Conservation (phyloP, 2,888 invertebrate species). For the Epinotia demarniana region DNA sequence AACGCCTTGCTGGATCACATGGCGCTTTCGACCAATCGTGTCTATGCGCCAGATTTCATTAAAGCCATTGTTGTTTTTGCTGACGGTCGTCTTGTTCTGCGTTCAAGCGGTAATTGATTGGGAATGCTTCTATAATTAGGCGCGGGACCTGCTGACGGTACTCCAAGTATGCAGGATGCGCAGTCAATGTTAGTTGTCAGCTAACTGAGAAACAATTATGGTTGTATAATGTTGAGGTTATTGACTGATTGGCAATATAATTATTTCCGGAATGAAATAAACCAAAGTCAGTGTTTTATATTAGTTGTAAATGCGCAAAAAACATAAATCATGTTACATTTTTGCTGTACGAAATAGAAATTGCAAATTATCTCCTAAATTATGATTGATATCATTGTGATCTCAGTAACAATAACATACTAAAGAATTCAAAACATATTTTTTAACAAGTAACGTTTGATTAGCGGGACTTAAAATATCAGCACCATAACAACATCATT, state of each 20-base stretch:
- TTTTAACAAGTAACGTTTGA: slow-evolving; percentile 14
- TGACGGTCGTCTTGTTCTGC: slow-evolving; percentile 67
- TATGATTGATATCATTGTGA: not conserved
- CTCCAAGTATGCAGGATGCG: slow-evolving; percentile 42
- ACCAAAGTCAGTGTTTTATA: not conserved
- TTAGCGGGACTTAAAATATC: slow-evolving; percentile 19
- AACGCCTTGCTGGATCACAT: not conserved
- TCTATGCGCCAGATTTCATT: slow-evolving; percentile 12
- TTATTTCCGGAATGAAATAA: not conserved
- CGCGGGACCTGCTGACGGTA: slow-evolving; percentile 77
- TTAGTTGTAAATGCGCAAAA: not conserved
- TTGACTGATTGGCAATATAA: slow-evolving; percentile 12
- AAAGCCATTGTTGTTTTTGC: slow-evolving; percentile 54
- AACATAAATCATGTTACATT: not conserved
- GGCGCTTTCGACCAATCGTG: not conserved
- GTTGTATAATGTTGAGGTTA: not conserved
- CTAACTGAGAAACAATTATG: slow-evolving; percentile 13
- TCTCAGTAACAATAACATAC: not conserved
- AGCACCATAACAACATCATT: slow-evolving; percentile 46
- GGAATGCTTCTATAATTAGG: slow-evolving; percentile 85
- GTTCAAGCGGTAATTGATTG: slow-evolving; percentile 80
- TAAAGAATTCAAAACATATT: not conserved
- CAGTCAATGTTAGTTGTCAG: slow-evolving; percentile 8
- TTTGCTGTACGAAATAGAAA: no score
- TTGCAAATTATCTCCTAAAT: not conserved